A percentile compares a stretch with the other conserved stretches of the same genome.
Conservation (phyloP, 2,113 vertebrate species). For the Gasterosteus aculeatus region DNA sequence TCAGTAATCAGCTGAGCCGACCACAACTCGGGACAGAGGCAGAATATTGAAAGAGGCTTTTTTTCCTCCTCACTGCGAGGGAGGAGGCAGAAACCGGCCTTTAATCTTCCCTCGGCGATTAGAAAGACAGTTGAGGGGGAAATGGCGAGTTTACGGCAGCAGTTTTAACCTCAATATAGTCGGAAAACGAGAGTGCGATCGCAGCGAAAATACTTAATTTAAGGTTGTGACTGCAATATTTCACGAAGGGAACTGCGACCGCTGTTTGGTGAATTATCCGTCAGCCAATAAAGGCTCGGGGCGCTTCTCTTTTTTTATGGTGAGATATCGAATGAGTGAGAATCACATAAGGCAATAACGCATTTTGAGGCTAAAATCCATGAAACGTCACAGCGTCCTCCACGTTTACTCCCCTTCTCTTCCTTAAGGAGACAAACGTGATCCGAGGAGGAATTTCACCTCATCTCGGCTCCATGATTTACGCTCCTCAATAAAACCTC, state of each 20-base stretch:
- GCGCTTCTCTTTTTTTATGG: too few species aligned
- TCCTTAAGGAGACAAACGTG: conserved; percentile 19
- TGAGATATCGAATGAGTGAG: too few species aligned
- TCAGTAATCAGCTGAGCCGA: conserved; percentile 40
- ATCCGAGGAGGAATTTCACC: conserved; percentile 37
- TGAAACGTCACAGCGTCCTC: conserved; percentile 18
- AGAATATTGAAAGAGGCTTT: conserved; percentile 31
- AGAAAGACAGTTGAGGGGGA: conserved; percentile 36
- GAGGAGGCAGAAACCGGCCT: conserved; percentile 29
- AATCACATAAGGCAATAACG: too few species aligned
- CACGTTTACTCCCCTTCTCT: background rate
- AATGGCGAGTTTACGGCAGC: conserved; percentile 40
- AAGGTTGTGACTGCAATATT: conserved; percentile 11
- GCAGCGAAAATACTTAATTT: conserved; percentile 7
- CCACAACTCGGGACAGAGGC: conserved; percentile 26
- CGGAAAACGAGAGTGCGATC: conserved; percentile 29
- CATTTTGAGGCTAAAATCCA: background rate
- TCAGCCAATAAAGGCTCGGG: background rate
- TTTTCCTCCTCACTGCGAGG: conserved; percentile 35
- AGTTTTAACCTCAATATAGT: conserved; percentile 27
- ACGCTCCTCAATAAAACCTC: conserved; percentile 3
- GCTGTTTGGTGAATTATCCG: conserved; percentile 16
- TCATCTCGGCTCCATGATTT: conserved; percentile 23
- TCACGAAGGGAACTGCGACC: background rate
- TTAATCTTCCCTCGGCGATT: conserved; percentile 53